A percentile compares a stretch with the other conserved stretches of the same genome.
Conservation (phyloP, 2,888 invertebrate genomes). For the Myopa testacea region DNA sequence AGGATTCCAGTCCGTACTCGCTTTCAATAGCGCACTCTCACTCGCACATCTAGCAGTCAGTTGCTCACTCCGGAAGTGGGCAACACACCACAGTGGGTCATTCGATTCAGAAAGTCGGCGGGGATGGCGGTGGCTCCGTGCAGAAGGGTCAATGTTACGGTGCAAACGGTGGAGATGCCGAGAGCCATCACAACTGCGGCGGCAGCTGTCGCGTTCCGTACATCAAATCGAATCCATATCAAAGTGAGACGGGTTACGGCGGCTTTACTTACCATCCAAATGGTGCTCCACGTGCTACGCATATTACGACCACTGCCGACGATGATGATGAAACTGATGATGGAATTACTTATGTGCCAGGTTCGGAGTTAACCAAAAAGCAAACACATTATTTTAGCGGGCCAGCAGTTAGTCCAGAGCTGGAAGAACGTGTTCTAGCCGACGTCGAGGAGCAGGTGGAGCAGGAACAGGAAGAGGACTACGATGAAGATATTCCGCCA, state of each 20-base stretch:
- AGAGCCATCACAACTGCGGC: constrained; percentile 62
- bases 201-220: constrained; percentile 63
- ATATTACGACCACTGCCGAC: constrained; percentile 40
- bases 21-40: constrained; percentile 64
- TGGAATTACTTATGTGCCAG: constrained; percentile 62
- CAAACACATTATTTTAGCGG: constrained; percentile 56
- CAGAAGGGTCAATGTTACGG: constrained; percentile 62
- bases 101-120: constrained; percentile 52
- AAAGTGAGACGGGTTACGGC: constrained; percentile 64
- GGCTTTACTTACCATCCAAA: constrained; percentile 54
- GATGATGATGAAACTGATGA: constrained; percentile 63
- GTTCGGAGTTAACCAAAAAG: constrained; percentile 44
- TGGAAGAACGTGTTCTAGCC: constrained; percentile 47
- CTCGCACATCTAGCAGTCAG: constrained; percentile 69
- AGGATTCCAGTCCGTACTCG: constrained; percentile 66
- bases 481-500: constrained; percentile 61
- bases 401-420: constrained; percentile 47
- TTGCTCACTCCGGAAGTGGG: constrained; percentile 64
- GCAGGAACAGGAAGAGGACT: constrained; percentile 57
- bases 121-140: constrained; percentile 43
- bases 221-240: constrained; percentile 65
- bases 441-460: constrained; percentile 48
- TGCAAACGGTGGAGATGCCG: constrained; percentile 61
- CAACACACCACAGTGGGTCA: constrained; percentile 57
- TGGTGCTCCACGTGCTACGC: constrained; percentile 37